Conservation (phyloP, 2,888 invertebrate genomes). For the Lasioglossum marginatum region DNA sequence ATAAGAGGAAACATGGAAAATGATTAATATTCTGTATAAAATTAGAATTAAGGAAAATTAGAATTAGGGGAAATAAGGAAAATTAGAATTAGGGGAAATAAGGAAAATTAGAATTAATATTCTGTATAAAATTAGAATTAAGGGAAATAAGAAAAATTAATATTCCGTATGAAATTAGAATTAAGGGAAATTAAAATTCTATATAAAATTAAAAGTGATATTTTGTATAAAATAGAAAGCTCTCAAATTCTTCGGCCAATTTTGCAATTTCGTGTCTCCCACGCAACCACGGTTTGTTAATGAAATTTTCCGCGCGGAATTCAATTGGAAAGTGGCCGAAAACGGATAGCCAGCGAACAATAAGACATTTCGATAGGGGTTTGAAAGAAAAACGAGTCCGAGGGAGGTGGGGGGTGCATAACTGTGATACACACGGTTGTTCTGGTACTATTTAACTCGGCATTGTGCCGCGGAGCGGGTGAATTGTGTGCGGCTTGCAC, state of each 20-base stretch:
- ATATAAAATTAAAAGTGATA: no score
- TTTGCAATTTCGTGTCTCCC: neutral
- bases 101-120: no score
- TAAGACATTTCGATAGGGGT: neutral
- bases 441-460: constrained; percentile 33
- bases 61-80: no score
- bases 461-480: constrained; percentile 9
- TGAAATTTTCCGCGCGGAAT: neutral
- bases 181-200: neutral
- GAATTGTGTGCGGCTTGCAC: constrained; percentile 28
- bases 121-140: no score
- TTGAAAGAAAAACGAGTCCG: neutral
- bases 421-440: neutral
- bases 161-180: no score
- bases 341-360: neutral
- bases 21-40: neutral
- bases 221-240: neutral
- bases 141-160: no score
- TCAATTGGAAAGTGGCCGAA: neutral
- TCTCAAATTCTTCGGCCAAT: neutral
- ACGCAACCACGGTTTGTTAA: neutral
- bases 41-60: no score
- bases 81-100: no score
- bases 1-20: neutral
- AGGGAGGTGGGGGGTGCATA: neutral